Evolutionary conservation across 2,888 invertebrate genomes (phyloP).

Genomic region (Agrypnus murinus): DNA sequence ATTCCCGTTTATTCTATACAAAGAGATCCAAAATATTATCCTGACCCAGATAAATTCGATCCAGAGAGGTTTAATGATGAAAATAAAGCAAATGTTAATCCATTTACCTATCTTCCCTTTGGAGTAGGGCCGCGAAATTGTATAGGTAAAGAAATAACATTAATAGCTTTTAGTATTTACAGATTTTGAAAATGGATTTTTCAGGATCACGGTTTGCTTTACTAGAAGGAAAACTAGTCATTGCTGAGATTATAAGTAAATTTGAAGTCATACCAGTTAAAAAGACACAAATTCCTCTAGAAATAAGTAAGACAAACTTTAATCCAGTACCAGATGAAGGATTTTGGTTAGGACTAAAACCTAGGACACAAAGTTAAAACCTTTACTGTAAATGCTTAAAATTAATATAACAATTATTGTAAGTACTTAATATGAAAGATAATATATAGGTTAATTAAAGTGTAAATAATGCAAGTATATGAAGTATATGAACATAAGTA

Average conservation of each 20-base stretch:
- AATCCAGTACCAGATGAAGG: slow-evolving; percentile 56
- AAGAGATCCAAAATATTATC: slow-evolving; percentile 73
- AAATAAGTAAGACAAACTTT: slow-evolving; percentile 52
- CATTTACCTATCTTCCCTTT: slow-evolving; percentile 73
- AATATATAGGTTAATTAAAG: no score
- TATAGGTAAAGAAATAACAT: slow-evolving; percentile 58
- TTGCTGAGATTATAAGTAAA: slow-evolving; percentile 53
- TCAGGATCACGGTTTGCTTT: slow-evolving; percentile 58
- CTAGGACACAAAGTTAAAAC: slow-evolving; percentile 1
- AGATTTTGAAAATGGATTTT: no score
- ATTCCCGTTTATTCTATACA: slow-evolving; percentile 73
- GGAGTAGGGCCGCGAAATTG: slow-evolving; percentile 69
- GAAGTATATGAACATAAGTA: no score
- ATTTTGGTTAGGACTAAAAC: slow-evolving; percentile 59
- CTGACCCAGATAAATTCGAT: slow-evolving; percentile 72
- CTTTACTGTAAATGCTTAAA: no score
- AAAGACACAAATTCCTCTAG: slow-evolving; percentile 59
- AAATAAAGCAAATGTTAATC: slow-evolving; percentile 71
- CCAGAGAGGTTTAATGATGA: slow-evolving; percentile 74
- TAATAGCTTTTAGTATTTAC: no score
- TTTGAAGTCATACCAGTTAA: slow-evolving; percentile 56
- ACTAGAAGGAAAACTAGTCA: slow-evolving; percentile 57
- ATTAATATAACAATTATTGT: no score
- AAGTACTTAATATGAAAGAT: no score
- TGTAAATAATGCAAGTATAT: no score